A percentile compares a stretch with the other conserved stretches of the same genome.
These are phyloP conservation scores for Chaetophractus vellerosus DNA, from an alignment of 2,797 vertebrate species.

Conservation along the genomic window DNA sequence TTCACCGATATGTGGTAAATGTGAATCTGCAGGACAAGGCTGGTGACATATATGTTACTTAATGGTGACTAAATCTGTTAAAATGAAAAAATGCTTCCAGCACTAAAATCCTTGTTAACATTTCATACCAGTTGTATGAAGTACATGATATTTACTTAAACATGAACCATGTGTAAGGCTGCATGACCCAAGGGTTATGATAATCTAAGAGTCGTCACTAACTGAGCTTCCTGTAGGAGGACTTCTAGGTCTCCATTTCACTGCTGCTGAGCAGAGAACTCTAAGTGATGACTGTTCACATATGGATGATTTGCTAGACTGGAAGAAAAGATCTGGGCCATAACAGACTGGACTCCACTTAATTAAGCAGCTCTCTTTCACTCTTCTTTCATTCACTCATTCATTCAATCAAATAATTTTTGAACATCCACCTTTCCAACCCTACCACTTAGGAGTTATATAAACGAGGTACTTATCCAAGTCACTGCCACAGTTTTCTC, in stretches of 20 bases:
- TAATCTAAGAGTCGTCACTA: accelerated
- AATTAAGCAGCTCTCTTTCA: background rate
- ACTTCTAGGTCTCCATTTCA: background rate
- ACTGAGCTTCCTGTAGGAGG: too few species aligned
- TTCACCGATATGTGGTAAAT: conserved; percentile 11
- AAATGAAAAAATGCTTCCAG: background rate
- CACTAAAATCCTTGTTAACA: background rate
- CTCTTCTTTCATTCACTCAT: background rate
- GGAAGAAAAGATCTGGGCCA: background rate
- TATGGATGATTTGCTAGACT: background rate
- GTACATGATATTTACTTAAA: background rate
- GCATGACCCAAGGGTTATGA: background rate
- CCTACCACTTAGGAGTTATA: background rate
- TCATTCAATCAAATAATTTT: background rate
- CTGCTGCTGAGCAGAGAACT: background rate
- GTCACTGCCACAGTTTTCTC: background rate
- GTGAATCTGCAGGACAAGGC: background rate
- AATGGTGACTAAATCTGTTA: conserved; percentile 34
- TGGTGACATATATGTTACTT: conserved; percentile 50
- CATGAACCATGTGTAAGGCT: background rate
- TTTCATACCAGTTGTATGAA: background rate
- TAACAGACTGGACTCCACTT: background rate
- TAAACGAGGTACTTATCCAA: background rate
- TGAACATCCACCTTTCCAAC: background rate
- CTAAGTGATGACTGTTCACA: too few species aligned